phyloP scores from a whole-genome alignment of 2,113 vertebrate genomes.

The Gallinago undulata region DNA sequence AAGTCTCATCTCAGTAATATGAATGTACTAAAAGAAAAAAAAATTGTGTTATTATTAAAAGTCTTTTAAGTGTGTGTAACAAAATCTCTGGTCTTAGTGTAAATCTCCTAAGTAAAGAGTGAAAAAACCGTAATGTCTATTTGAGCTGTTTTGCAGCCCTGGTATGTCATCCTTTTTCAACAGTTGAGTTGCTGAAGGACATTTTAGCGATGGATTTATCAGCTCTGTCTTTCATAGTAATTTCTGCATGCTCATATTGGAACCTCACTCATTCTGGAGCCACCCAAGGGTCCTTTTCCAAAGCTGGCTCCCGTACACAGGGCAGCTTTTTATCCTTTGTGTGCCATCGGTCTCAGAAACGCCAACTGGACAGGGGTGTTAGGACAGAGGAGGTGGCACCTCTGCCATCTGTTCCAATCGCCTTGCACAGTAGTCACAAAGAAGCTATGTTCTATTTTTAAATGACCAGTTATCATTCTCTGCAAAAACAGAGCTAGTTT shows the following conservation, averaged over 20 bases:
- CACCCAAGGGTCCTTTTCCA: neutral
- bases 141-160: neutral
- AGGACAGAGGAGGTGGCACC: rapidly evolving
- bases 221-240: neutral
- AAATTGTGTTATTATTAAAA: rapidly evolving
- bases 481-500: neutral
- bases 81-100: neutral
- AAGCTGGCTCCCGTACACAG: neutral
- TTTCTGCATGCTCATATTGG: neutral
- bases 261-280: neutral
- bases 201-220: neutral
- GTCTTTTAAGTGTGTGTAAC: rapidly evolving
- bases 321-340: neutral
- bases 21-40: neutral
- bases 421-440: neutral
- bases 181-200: neutral
- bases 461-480: neutral
- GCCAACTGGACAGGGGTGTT: rapidly evolving
- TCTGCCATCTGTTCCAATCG: neutral
- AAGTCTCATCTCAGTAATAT: neutral
- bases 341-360: neutral
- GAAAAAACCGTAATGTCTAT: rapidly evolving
- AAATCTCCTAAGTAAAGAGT: neutral
- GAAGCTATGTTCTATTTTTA: neutral
- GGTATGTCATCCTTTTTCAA: neutral